Percentiles rank a stretch among this genome's conserved stretches.
These are phyloP conservation scores for Bradypodion pumilum DNA, from an alignment of 2,797 vertebrate species.

Conservation along the genomic window DNA sequence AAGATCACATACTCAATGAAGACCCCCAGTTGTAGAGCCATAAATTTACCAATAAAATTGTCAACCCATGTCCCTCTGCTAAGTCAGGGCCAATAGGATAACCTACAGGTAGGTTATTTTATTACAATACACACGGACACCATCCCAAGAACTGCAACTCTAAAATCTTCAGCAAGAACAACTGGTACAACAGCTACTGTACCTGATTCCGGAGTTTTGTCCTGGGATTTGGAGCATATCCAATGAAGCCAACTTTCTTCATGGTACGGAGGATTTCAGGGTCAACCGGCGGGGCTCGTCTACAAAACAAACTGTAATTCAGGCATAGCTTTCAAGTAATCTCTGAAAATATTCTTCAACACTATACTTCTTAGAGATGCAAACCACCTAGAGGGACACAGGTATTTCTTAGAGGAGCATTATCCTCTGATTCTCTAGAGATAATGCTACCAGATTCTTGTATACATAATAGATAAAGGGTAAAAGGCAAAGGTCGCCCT, in stretches of 20 bases:
- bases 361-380: neutral
- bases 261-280: constrained; percentile 95
- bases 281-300: constrained; percentile 91
- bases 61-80: no score
- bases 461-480: no score
- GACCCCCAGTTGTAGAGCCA: no score
- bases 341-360: neutral
- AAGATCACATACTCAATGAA: no score
- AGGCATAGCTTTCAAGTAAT: neutral
- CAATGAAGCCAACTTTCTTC: constrained; percentile 98
- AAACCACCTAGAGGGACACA: neutral
- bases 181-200: constrained; percentile 35
- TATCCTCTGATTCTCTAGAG: neutral
- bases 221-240: constrained; percentile 94
- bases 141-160: neutral
- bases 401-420: neutral
- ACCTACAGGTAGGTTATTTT: no score
- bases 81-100: no score
- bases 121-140: neutral
- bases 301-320: constrained; percentile 53
- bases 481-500: no score
- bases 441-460: no score
- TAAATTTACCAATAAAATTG: no score
- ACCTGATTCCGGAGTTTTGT: constrained; percentile 95
- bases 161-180: neutral